Evolutionary conservation across 2,888 invertebrate species (phyloP).

Genomic region (Laothoe populi): DNA sequence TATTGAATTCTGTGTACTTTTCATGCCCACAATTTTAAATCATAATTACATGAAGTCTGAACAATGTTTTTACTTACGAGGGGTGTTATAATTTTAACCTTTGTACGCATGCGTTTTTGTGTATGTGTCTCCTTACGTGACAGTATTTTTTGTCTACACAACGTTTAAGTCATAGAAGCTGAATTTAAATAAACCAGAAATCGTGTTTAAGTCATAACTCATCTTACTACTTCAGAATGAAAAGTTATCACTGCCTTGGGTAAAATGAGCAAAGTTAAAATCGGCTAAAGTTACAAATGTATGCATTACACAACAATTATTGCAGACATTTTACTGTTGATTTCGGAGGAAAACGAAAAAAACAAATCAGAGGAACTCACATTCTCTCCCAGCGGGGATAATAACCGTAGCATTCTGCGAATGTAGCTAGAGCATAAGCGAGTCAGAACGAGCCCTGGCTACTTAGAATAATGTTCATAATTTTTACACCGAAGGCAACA

Average conservation of each 20-base stretch:
- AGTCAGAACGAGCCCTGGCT: conserved; percentile 38
- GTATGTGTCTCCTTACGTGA: too few relatives aligned
- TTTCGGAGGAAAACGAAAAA: conserved; percentile 35
- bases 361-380: conserved; percentile 43
- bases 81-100: too few relatives aligned
- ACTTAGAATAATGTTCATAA: conserved; percentile 61
- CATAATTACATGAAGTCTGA: too few relatives aligned
- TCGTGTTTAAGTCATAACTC: neutral
- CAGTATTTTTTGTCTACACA: too few relatives aligned
- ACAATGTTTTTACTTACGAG: too few relatives aligned
- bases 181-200: too few relatives aligned
- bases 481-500: conserved; percentile 60
- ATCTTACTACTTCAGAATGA: neutral
- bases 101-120: too few relatives aligned
- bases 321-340: conserved; percentile 12
- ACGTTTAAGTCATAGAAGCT: too few relatives aligned
- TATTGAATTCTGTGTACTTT: too few relatives aligned
- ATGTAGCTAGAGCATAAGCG: conserved; percentile 33
- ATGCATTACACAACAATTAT: conserved; percentile 11
- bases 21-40: too few relatives aligned
- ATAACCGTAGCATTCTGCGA: conserved; percentile 39
- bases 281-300: conserved; percentile 2
- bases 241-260: neutral
- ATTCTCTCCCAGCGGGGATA: conserved; percentile 34
- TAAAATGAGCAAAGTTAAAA: conserved; percentile 8